Percentiles rank a stretch among this genome's conserved stretches.
Conservation (phyloP, 2,113 vertebrate species). For the Tenebrosternarchus preto region DNA sequence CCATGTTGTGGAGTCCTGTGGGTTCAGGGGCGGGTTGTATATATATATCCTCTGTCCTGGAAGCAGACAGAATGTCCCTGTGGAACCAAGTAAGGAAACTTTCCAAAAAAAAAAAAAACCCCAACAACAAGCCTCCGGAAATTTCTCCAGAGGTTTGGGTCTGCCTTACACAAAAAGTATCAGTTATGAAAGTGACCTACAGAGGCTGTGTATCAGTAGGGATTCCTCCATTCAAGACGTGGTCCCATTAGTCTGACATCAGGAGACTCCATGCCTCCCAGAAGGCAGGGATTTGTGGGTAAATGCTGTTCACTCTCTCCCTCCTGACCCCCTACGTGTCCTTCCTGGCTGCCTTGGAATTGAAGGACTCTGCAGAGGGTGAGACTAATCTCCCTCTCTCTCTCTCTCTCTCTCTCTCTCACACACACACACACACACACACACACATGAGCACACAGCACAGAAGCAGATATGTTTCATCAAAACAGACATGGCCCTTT, state of each 20-base stretch:
- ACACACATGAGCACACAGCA: background rate
- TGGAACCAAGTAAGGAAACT: constrained; percentile 5
- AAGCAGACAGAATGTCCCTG: background rate
- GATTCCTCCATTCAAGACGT: constrained; percentile 18
- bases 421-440: background rate
- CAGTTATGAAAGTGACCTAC: constrained; percentile 44
- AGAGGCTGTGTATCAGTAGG: constrained; percentile 29
- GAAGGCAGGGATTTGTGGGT: constrained; percentile 40
- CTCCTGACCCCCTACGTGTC: constrained; percentile 13
- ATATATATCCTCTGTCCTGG: background rate
- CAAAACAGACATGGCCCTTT: constrained; percentile 6
- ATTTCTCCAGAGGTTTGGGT: constrained; percentile 15
- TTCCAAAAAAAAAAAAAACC: background rate
- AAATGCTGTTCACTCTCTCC: constrained; percentile 21
- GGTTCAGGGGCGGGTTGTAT: background rate
- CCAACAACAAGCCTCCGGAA: constrained; percentile 1
- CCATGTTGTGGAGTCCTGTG: background rate
- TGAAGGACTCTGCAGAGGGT: constrained; percentile 32
- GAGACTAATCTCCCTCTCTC: constrained; percentile 14
- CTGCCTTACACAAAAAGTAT: constrained; percentile 10
- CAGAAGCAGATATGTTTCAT: constrained; percentile 12
- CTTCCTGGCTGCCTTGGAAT: constrained; percentile 35
- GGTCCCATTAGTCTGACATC: constrained; percentile 33
- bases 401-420: background rate
- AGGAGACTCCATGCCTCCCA: constrained; percentile 35